These are phyloP conservation scores for Pseudopipra pipra DNA, from an alignment of 2,113 vertebrate genomes.

Conservation along the genomic window DNA sequence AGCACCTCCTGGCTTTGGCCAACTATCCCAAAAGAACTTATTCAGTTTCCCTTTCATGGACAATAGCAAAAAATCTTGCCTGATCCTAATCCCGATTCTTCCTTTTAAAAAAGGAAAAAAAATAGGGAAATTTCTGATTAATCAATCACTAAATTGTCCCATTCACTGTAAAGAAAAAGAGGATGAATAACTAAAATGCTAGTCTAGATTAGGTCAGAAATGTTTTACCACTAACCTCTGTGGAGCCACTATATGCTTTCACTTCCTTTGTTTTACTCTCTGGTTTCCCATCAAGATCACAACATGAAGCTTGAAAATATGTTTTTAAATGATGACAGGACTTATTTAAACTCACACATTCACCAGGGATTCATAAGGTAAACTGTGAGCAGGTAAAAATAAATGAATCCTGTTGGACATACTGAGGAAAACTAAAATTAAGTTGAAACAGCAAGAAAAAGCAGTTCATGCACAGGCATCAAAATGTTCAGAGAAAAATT, in stretches of 20 bases:
- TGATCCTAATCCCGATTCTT: not conserved
- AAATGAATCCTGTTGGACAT: not conserved
- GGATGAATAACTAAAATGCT: not conserved
- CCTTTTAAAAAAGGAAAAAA: not conserved
- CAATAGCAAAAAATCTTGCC: rapidly evolving
- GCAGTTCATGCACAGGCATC: not conserved
- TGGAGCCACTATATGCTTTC: not conserved
- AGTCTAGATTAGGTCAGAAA: not conserved
- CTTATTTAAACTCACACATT: not conserved
- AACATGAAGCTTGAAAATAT: not conserved
- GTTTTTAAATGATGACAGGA: not conserved
- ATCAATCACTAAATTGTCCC: not conserved
- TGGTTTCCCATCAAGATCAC: not conserved
- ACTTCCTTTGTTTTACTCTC: not conserved
- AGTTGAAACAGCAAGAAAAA: not conserved
- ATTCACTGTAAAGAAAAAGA: not conserved
- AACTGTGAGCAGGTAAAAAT: not conserved
- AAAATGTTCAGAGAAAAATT: not conserved
- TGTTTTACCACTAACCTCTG: not conserved
- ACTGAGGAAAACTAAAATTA: not conserved
- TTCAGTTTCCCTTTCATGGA: not conserved
- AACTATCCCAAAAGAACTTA: not conserved
- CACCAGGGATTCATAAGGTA: not conserved
- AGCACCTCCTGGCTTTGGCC: not conserved
- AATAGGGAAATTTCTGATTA: not conserved